These are phyloP conservation scores for Ormyrus rosae DNA, from an alignment of 2,888 invertebrate genomes.

Conservation along the genomic window DNA sequence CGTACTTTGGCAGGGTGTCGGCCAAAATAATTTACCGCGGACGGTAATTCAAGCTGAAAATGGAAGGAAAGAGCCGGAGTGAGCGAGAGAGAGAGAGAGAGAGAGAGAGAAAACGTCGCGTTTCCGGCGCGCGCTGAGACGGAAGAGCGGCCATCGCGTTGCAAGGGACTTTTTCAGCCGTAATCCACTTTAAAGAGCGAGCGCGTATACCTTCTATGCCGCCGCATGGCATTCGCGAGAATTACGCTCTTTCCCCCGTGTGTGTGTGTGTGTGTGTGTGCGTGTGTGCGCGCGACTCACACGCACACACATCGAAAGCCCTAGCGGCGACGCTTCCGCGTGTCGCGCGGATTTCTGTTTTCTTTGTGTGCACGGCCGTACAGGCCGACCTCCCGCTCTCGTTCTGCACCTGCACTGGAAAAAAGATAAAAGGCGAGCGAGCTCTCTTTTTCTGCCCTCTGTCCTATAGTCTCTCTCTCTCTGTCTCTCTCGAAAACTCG, in stretches of 20 bases:
- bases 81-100: neutral
- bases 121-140: constrained; percentile 13
- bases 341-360: constrained; percentile 1
- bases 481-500: neutral
- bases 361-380: neutral
- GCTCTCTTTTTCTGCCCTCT: neutral
- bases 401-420: neutral
- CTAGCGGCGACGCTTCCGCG: neutral
- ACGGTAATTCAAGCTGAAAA: neutral
- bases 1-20: neutral
- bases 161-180: constrained; percentile 8
- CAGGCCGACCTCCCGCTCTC: no score
- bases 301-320: no score
- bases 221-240: neutral
- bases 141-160: constrained; percentile 19
- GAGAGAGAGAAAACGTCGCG: constrained; percentile 17
- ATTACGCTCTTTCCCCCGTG: neutral
- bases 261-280: no score
- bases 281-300: no score
- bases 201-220: neutral
- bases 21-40: constrained; percentile 13
- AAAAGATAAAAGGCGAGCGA: neutral
- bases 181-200: constrained; percentile 29
- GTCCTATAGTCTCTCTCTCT: neutral
- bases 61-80: neutral